Percentiles rank a stretch among this genome's conserved stretches.
Evolutionary conservation across 2,113 vertebrate species (phyloP).

Genomic region (Pygoscelis antarcticus): DNA sequence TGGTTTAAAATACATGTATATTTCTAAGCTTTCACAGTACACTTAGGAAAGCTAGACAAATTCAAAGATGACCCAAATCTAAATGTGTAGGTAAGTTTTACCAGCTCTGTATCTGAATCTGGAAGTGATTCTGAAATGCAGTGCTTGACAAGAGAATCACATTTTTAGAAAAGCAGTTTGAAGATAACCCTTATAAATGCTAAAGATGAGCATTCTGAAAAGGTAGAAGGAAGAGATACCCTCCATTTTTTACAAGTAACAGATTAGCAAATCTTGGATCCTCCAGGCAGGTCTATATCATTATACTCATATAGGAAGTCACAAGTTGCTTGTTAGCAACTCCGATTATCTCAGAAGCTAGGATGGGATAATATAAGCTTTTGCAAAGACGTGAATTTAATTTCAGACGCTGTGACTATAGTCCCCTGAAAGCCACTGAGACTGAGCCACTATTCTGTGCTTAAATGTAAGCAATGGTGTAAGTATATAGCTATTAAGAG

Average conservation of each 20-base stretch:
- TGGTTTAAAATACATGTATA: not conserved
- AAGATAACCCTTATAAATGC: not conserved
- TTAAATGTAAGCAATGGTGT: not conserved
- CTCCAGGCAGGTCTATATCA: rapidly evolving
- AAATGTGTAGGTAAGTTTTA: not conserved
- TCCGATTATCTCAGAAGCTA: not conserved
- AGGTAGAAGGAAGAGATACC: not conserved
- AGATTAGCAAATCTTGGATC: not conserved
- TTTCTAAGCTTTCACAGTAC: not conserved
- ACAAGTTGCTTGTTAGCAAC: not conserved
- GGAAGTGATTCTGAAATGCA: not conserved
- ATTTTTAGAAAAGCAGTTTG: not conserved
- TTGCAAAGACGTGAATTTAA: not conserved
- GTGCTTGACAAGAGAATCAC: not conserved
- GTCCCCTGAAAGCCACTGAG: not conserved
- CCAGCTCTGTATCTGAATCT: not conserved
- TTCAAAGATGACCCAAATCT: not conserved
- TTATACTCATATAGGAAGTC: not conserved
- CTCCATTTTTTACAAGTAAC: not conserved
- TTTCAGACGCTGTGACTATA: not conserved
- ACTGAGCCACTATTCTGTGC: not conserved
- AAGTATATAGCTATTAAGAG: not conserved
- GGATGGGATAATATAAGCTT: not conserved
- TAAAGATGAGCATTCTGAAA: not conserved
- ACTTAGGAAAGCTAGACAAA: not conserved